Base-by-base conservation (phyloP, 2,797 vertebrate genomes). In the Poeciliopsis presidionis region DNA sequence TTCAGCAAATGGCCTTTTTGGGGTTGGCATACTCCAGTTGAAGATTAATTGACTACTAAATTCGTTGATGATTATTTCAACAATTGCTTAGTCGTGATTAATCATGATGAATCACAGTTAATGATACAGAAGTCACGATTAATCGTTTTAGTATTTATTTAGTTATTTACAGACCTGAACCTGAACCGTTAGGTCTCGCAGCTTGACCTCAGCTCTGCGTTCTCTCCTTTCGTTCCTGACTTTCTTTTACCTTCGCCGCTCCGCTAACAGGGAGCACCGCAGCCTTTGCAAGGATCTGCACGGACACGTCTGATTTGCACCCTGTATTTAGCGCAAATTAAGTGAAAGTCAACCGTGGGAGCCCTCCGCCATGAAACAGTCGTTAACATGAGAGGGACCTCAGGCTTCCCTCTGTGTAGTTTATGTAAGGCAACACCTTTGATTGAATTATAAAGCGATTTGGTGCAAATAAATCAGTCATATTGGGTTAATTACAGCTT, bases 241-340 rank as follows among this genome's bases (percentile, higher is more conserved):
- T 51, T 51, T 25, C 49, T 22, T 53, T 53, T 73, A 55, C 33
- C 77, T 84, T 81, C 77, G 67, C 57, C 74, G 70, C 76, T 82
- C 82, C 83, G 39, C 76, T 84, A 76, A 78, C 74, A 82, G 63
- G 80, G 78, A 90, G 84, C 86, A 55, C 57, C 63, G 86, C 79
- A 84, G 79, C 86, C 77, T 78, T 61, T 11, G 51, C 81, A 72
- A 80, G 90, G 91, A 92, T 93, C 77, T 90, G 95, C 91, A 91
- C 12, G 36, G 86, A 81, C 94, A 91, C 33, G 90, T 93, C 88
- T 82, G 78, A 87, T 93, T 88, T 89, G 81, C 84, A 85, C 72
- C 76, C 73, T 85, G 84, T 67, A 85, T 81, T 86, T 79, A 72
- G 79, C 76, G 87, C 83, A 88, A 92, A 92, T 92, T 79, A 88